Percentiles rank a stretch among this genome's conserved stretches.
phyloP scores from a whole-genome alignment of 1,140 invertebrate genomes.

The Listronotus oregonensis region DNA sequence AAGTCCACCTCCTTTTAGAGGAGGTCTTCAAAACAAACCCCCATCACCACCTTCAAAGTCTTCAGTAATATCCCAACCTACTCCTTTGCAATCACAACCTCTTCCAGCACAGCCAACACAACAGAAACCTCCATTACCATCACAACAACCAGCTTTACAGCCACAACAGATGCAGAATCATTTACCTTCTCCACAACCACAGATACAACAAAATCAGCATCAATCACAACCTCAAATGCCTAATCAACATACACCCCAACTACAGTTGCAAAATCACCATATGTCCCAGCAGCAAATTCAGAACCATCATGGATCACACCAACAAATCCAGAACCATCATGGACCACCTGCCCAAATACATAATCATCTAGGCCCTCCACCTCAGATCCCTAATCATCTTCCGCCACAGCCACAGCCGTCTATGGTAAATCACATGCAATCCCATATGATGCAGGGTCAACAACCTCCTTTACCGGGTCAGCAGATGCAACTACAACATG shows the following conservation, averaged over 20 bases:
- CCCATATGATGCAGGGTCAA: slow-evolving; percentile 10
- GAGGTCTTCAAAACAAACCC: slow-evolving; percentile 1
- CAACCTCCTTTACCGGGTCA: slow-evolving; percentile 1
- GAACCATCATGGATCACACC: too few species aligned
- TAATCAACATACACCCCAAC: slow-evolving; percentile 18
- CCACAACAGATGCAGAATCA: slow-evolving; percentile 5
- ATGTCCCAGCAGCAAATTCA: too few species aligned
- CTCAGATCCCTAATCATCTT: too few species aligned
- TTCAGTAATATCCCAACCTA: not conserved
- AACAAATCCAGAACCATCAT: too few species aligned
- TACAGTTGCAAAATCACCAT: not conserved
- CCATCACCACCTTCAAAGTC: slow-evolving; percentile 12
- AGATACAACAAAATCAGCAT: slow-evolving; percentile 7
- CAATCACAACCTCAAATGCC: slow-evolving; percentile 4
- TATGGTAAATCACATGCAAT: slow-evolving; percentile 6
- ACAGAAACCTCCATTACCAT: not conserved
- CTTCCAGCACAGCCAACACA: not conserved
- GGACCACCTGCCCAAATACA: too few species aligned
- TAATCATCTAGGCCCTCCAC: too few species aligned
- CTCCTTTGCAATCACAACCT: not conserved
- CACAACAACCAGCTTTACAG: not conserved
- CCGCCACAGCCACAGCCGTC: not conserved
- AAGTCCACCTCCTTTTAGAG: slow-evolving; percentile 16
- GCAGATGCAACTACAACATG: slow-evolving; percentile 9
- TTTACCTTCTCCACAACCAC: slow-evolving; percentile 1